Evolutionary conservation across 2,888 invertebrate genomes (phyloP).

Genomic region (Cephus runcator): DNA sequence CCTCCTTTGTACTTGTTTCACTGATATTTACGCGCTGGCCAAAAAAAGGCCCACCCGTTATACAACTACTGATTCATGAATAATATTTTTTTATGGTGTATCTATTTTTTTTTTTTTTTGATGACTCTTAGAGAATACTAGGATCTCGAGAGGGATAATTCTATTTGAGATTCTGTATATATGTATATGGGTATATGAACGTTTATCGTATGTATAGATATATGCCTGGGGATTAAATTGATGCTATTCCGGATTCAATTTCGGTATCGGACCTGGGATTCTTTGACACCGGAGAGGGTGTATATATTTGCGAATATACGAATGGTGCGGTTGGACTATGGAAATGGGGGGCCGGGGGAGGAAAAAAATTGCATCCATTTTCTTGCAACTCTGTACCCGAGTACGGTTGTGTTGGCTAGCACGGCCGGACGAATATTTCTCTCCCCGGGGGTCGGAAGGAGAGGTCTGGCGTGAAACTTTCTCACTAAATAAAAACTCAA

Average conservation of each 20-base stretch:
- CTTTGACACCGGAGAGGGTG: too few relatives aligned
- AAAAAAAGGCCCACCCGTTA: not conserved
- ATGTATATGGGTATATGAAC: not conserved
- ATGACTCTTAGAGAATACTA: too few relatives aligned
- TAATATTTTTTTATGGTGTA: not conserved
- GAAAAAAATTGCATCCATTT: slow-evolving; percentile 18
- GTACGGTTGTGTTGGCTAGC: slow-evolving; percentile 19
- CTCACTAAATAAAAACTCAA: slow-evolving; percentile 59
- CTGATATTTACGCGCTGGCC: not conserved
- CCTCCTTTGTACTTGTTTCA: not conserved
- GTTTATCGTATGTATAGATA: not conserved
- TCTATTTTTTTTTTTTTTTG: not conserved
- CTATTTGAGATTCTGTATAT: not conserved
- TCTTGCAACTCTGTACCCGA: not conserved
- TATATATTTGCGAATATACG: too few relatives aligned
- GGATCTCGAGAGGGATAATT: too few relatives aligned
- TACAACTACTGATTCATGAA: not conserved
- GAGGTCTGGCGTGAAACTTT: slow-evolving; percentile 51
- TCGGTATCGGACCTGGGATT: too few relatives aligned
- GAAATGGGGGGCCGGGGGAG: not conserved
- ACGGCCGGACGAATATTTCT: slow-evolving; percentile 44
- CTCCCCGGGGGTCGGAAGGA: slow-evolving; percentile 30
- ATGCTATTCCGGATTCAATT: too few relatives aligned
- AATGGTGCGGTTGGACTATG: too few relatives aligned
- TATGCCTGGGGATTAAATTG: too few relatives aligned